These are phyloP conservation scores for Malachius bipustulatus DNA, from an alignment of 2,888 invertebrate genomes.

Conservation along the genomic window DNA sequence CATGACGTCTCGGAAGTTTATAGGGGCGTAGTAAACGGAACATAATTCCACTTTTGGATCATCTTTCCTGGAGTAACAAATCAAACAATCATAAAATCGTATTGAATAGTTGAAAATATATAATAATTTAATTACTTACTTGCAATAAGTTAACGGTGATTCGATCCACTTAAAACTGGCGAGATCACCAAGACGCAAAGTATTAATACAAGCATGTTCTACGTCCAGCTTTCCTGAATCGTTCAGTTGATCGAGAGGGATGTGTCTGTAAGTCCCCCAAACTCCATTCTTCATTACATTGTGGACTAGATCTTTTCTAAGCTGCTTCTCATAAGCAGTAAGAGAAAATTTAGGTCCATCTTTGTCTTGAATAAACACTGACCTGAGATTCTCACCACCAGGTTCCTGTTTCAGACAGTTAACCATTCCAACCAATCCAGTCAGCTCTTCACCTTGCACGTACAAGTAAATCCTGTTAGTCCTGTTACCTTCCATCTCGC, in stretches of 20 bases:
- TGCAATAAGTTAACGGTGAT: slow-evolving; percentile 59
- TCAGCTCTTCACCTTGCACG: slow-evolving; percentile 52
- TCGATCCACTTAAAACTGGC: slow-evolving; percentile 90
- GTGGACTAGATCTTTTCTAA: slow-evolving; percentile 65
- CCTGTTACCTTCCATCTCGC: slow-evolving; percentile 47
- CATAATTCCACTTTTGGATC: slow-evolving; percentile 54
- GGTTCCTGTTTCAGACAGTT: slow-evolving; percentile 83
- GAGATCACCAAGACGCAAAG: slow-evolving; percentile 84
- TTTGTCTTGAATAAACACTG: slow-evolving; percentile 56
- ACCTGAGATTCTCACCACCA: slow-evolving; percentile 67
- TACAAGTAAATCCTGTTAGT: slow-evolving; percentile 54
- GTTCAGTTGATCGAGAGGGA: slow-evolving; percentile 45
- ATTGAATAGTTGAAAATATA: too few relatives aligned
- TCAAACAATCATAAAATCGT: slow-evolving; percentile 3
- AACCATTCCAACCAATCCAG: slow-evolving; percentile 78
- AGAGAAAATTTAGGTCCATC: slow-evolving; percentile 49
- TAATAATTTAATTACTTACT: slow-evolving; percentile 28
- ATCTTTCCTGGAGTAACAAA: slow-evolving; percentile 32
- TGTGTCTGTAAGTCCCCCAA: slow-evolving; percentile 84
- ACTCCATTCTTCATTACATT: slow-evolving; percentile 71
- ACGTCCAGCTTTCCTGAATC: slow-evolving; percentile 45
- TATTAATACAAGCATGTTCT: slow-evolving; percentile 92
- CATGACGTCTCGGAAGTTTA: slow-evolving; percentile 99
- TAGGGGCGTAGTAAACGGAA: slow-evolving; percentile 82
- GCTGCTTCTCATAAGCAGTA: slow-evolving; percentile 48